Conservation (phyloP, 2,888 invertebrate species). For the Notocelia uddmanniana region DNA sequence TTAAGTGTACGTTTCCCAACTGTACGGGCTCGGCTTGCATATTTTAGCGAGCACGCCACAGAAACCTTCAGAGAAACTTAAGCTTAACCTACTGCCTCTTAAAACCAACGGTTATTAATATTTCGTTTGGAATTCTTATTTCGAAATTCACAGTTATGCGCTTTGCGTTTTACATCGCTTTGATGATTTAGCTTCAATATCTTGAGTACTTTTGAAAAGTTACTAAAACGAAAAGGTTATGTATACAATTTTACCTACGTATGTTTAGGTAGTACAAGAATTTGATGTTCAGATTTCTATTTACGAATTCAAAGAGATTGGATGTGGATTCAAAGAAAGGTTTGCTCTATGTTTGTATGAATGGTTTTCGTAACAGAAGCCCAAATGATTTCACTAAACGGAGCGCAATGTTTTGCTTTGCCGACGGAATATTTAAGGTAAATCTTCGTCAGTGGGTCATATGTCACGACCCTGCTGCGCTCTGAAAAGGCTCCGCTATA, state of each 20-base stretch:
- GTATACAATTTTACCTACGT: not conserved
- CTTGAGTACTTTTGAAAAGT: slow-evolving; percentile 6
- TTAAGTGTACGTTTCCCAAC: slow-evolving; percentile 50
- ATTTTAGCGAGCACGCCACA: slow-evolving; percentile 48
- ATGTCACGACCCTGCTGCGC: slow-evolving; percentile 52
- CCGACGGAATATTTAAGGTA: slow-evolving; percentile 49
- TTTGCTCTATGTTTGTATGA: slow-evolving; percentile 24
- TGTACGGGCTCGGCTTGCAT: slow-evolving; percentile 50
- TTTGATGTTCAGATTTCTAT: not conserved
- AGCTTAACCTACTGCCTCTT: slow-evolving; percentile 46
- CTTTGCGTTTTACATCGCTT: slow-evolving; percentile 6
- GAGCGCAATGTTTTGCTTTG: slow-evolving; percentile 55
- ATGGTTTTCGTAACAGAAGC: slow-evolving; percentile 36
- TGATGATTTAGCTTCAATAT: slow-evolving; percentile 9
- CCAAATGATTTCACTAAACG: slow-evolving; percentile 48
- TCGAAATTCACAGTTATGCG: slow-evolving; percentile 37
- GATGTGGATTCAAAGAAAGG: slow-evolving; percentile 8
- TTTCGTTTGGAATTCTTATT: slow-evolving; percentile 43
- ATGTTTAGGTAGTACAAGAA: not conserved
- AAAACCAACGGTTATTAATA: slow-evolving; percentile 46
- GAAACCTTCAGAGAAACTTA: slow-evolving; percentile 42
- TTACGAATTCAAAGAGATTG: slow-evolving; percentile 2
- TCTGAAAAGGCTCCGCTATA: slow-evolving; percentile 59
- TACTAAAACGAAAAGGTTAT: no score
- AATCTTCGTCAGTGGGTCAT: slow-evolving; percentile 51